Evolutionary conservation across 2,797 vertebrate genomes (phyloP), one percentile per base, ranked within the genome.

Genomic region (Anabacerthia variegaticeps): DNA sequence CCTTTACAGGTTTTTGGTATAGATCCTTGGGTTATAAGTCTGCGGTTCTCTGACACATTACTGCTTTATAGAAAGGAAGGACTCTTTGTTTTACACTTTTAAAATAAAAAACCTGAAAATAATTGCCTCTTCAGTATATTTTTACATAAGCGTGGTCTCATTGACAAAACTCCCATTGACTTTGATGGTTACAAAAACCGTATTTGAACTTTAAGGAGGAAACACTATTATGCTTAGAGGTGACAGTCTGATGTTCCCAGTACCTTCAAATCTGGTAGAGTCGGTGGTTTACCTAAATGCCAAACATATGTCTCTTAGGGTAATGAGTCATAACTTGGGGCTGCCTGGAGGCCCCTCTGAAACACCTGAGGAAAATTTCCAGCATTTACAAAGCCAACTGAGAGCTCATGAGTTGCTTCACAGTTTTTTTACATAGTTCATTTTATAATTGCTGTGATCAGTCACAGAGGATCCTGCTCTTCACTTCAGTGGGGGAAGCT

Each of bases 1-100:
- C 87, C 85, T 90, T 92, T 78, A 81, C 79, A 71, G 77, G 88
- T 85, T 93, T 95, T 85, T 75, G 77, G 83, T 95, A 92, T 95
- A 95, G 92, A 96, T 90, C 61, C 49, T 86, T 67, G 49, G 63
- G 80, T 93, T 96, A 88, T 74, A 94, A 90, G 85, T 81, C 71
- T 59, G 44, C 2, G 37, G 52, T 74, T 85, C 83, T 86, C 83
- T 93, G 77, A 93, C 80, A 84, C 7, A 12, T 65, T 93, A 79
- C 22, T 88, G 73, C 85, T 91, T 80, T 67, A 63, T 58, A 93
- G 80, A 86, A 88, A 86, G 48, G 51, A 88, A 86, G 17, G 54
- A 75, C 62, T 91, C 91, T 88, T 71, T 85, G 65, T 62, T 81
- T 89, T 73, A 88, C 49, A 54, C 24, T 73, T 94, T 79, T 67